Conservation (phyloP, 2,797 vertebrate genomes). For the Sebastes reedi region DNA sequence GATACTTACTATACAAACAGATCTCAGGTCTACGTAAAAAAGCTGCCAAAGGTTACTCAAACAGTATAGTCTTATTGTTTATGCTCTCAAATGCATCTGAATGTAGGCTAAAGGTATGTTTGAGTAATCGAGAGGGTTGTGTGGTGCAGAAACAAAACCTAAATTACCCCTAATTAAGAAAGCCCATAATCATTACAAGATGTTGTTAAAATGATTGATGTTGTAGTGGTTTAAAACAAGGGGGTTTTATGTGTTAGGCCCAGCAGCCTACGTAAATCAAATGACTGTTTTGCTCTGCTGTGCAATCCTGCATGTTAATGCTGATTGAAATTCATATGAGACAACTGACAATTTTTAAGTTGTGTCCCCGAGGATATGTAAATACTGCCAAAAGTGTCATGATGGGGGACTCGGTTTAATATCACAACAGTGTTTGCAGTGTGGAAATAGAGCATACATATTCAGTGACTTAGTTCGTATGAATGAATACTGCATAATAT, state of each 20-base stretch:
- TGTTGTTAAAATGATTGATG: background rate
- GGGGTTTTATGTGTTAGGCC: background rate
- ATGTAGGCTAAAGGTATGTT: background rate
- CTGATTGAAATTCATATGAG: conserved; percentile 35
- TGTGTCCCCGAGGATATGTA: background rate
- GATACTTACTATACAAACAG: background rate
- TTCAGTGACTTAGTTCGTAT: background rate
- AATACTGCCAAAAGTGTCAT: background rate
- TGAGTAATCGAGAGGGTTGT: background rate
- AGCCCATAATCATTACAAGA: background rate
- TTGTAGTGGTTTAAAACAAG: background rate
- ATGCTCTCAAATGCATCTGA: background rate
- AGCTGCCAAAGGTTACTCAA: background rate
- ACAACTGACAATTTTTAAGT: background rate
- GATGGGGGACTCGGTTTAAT: background rate
- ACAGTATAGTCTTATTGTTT: background rate
- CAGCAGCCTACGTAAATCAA: background rate
- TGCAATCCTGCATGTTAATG: background rate
- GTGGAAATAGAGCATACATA: background rate
- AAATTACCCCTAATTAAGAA: background rate
- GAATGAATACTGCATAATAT: background rate
- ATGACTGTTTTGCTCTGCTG: background rate
- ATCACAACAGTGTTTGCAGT: background rate
- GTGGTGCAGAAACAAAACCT: background rate
- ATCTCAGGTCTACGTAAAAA: background rate